Evolutionary conservation across 2,113 vertebrate genomes (phyloP).

Genomic region (Potamarius usumacintae): DNA sequence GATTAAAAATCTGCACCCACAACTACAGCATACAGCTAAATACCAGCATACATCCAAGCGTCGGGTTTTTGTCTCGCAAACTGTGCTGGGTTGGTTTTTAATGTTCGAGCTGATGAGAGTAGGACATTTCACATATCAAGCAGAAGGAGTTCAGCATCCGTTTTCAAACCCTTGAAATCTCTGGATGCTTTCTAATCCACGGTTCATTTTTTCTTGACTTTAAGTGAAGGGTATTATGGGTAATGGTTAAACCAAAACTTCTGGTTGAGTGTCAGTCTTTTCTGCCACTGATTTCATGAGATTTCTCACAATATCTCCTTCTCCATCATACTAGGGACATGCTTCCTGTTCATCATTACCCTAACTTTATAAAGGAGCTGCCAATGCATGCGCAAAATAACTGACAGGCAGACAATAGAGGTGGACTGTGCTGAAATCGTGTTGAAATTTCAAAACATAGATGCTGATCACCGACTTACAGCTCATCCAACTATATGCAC

Average conservation of each 20-base stretch:
- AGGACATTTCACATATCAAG: neutral
- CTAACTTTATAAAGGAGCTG: neutral
- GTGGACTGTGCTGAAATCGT: neutral
- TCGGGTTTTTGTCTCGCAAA: neutral
- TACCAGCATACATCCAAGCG: neutral
- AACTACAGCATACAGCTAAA: neutral
- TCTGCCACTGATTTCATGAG: neutral
- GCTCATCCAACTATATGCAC: conserved; percentile 20
- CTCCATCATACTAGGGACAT: neutral
- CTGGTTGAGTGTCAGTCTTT: neutral
- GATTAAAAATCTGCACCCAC: neutral
- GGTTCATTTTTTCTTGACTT: neutral
- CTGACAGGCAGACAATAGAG: neutral
- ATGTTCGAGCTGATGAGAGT: neutral
- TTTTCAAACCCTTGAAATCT: neutral
- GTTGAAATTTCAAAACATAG: neutral
- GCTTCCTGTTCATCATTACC: neutral
- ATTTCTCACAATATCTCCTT: neutral
- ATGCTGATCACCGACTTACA: neutral
- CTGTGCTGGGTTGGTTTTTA: neutral
- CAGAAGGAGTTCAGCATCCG: neutral
- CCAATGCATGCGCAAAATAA: neutral
- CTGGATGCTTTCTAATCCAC: neutral
- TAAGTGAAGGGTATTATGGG: neutral
- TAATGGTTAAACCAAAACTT: neutral